A percentile compares a stretch with the other conserved stretches of the same genome.
These are phyloP conservation scores for Tapirus terrestris DNA, from an alignment of 2,113 vertebrate species.

Conservation along the genomic window DNA sequence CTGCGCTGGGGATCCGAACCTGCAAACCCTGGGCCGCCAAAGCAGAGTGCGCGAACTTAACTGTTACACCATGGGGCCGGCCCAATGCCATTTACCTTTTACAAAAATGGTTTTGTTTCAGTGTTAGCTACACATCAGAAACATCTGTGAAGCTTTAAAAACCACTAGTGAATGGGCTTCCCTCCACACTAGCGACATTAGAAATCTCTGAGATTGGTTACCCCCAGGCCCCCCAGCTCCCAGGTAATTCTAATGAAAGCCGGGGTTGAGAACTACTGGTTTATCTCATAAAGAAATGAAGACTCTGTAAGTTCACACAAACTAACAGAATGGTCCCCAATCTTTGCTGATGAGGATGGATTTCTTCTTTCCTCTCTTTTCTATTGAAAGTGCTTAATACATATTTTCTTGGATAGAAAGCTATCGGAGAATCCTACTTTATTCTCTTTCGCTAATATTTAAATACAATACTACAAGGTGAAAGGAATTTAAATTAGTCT, in stretches of 20 bases:
- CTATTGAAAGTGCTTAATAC: neutral
- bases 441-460: neutral
- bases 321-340: accelerated
- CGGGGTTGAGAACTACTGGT: neutral
- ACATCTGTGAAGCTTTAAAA: neutral
- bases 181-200: neutral
- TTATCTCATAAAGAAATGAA: neutral
- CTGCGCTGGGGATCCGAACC: too few species aligned
- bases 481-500: neutral
- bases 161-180: neutral
- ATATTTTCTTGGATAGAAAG: neutral
- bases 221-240: neutral
- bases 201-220: neutral
- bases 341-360: neutral
- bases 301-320: neutral
- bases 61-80: too few species aligned
- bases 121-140: neutral
- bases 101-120: neutral
- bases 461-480: accelerated
- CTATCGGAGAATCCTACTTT: neutral
- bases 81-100: neutral
- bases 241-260: neutral
- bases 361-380: neutral
- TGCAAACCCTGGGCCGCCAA: too few species aligned
- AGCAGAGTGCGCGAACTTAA: too few species aligned